phyloP scores from a whole-genome alignment of 1,140 invertebrate species.

The Drosophila insularis region DNA sequence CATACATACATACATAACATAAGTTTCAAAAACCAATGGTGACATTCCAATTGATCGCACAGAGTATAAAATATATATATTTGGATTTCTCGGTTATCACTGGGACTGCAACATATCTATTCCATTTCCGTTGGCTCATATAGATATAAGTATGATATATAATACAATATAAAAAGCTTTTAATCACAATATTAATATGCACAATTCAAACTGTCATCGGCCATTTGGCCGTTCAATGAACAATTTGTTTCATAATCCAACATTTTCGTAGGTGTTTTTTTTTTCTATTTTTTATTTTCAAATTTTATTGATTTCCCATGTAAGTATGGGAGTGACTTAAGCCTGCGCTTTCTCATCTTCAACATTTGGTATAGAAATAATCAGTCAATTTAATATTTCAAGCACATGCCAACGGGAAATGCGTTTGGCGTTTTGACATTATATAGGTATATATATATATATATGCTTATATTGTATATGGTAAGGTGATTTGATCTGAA shows the following conservation, averaged over 20 bases:
- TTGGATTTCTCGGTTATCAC: slow-evolving; percentile 26
- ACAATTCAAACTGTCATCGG: slow-evolving; percentile 31
- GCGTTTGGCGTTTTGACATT: slow-evolving; percentile 11
- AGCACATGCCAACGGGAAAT: slow-evolving; percentile 52
- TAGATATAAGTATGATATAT: too few species aligned
- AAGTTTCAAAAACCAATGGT: background rate
- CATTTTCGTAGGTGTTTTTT: background rate
- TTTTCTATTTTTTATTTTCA: slow-evolving; percentile 25
- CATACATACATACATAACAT: slow-evolving; percentile 6
- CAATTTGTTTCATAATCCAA: slow-evolving; percentile 61
- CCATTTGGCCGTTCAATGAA: slow-evolving; percentile 44
- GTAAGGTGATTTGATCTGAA: slow-evolving; percentile 4
- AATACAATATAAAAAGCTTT: slow-evolving; percentile 19
- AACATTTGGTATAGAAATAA: slow-evolving; percentile 59
- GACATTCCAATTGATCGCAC: background rate
- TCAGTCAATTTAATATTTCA: slow-evolving; percentile 66
- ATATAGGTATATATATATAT: slow-evolving; percentile 3
- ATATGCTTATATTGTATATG: background rate
- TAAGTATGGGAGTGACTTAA: slow-evolving; percentile 39
- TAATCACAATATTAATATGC: slow-evolving; percentile 66
- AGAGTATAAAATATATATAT: background rate
- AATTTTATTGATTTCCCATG: slow-evolving; percentile 44
- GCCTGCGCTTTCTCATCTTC: slow-evolving; percentile 38
- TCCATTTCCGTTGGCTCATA: slow-evolving; percentile 40
- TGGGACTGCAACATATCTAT: slow-evolving; percentile 39